These are phyloP conservation scores for Xiphorhynchus erythropygius DNA, from an alignment of 2,797 vertebrate species.

Conservation along the genomic window DNA sequence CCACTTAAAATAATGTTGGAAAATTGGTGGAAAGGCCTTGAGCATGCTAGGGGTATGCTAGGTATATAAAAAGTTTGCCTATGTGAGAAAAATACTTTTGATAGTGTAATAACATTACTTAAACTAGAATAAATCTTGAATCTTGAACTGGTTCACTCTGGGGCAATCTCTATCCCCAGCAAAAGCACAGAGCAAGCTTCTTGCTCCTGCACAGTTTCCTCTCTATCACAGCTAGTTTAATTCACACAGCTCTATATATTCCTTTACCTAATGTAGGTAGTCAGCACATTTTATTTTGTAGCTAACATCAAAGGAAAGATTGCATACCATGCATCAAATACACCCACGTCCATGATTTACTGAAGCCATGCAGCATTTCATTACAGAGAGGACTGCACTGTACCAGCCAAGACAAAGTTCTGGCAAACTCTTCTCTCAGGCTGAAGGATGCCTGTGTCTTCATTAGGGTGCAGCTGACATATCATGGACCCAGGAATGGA, in stretches of 20 bases:
- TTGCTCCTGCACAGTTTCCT: background rate
- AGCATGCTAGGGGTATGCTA: background rate
- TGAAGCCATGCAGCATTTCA: background rate
- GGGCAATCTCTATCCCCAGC: background rate
- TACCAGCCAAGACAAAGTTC: background rate
- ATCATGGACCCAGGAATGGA: background rate
- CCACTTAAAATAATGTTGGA: background rate
- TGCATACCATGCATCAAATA: background rate
- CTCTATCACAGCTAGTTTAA: background rate
- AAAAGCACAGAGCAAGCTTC: background rate
- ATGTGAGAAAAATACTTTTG: background rate
- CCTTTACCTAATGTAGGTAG: background rate
- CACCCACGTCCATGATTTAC: background rate
- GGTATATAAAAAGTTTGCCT: background rate
- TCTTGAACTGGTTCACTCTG: background rate
- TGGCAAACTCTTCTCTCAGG: accelerated
- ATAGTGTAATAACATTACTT: background rate
- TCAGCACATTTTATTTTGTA: background rate
- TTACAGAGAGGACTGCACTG: background rate
- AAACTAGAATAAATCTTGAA: background rate
- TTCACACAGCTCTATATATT: background rate
- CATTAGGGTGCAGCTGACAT: background rate
- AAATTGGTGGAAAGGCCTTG: background rate
- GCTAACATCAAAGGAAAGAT: background rate
- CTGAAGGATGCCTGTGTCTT: background rate